These are phyloP conservation scores for Parazoanthus darwini DNA, from an alignment of 92 coral and sea anemone genomes.

Conservation along the genomic window DNA sequence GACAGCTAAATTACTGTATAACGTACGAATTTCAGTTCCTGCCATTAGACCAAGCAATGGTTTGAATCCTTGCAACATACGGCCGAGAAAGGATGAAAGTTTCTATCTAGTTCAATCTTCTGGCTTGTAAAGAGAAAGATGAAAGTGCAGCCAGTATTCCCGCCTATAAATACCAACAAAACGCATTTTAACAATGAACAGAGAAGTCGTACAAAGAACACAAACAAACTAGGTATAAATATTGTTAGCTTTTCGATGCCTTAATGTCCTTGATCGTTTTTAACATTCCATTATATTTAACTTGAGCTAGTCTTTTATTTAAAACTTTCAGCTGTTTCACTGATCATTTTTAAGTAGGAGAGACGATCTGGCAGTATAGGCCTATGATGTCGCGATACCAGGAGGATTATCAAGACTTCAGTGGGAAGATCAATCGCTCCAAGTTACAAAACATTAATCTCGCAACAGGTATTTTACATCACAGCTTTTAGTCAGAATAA, in stretches of 20 bases:
- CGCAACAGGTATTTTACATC: constrained; percentile 8
- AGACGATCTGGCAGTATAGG: not conserved
- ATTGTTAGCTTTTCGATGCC: not conserved
- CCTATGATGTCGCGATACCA: constrained; percentile 21
- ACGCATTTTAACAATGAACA: not conserved
- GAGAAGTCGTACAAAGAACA: constrained; percentile 1
- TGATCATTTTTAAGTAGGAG: not conserved
- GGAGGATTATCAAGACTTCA: constrained; percentile 31
- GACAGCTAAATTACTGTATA: not conserved
- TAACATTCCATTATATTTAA: not conserved
- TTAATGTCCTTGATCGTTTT: not conserved
- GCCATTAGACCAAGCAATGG: not conserved
- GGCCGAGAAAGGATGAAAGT: no score
- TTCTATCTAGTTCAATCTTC: no score
- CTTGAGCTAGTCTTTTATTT: not conserved
- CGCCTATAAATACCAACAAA: not conserved
- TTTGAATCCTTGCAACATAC: not conserved
- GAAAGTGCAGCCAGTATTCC: not conserved
- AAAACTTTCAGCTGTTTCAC: not conserved
- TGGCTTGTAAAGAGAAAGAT: not conserved
- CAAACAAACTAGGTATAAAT: constrained; percentile 5
- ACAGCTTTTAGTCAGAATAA: not conserved
- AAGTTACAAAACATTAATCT: constrained; percentile 23
- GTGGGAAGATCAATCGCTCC: constrained; percentile 15
- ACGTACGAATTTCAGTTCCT: not conserved